Conservation (phyloP, 2,888 invertebrate genomes). For the Melipona bicolor region DNA sequence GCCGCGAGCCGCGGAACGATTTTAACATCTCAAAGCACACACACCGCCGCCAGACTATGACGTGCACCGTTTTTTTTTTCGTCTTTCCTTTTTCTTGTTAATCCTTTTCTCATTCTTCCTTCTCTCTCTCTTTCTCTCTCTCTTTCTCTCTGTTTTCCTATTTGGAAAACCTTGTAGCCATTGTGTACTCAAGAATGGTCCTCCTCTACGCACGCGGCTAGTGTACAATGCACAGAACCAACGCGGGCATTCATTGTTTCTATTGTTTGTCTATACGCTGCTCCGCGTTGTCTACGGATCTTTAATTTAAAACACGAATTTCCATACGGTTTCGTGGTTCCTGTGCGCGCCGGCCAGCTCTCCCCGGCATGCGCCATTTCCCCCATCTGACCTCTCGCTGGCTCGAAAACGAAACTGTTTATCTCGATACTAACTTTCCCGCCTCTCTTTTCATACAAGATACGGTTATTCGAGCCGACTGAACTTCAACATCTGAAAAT, state of each 20-base stretch:
- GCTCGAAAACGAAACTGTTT: conserved; percentile 29
- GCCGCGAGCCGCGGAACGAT: conserved; percentile 66
- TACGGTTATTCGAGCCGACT: background rate
- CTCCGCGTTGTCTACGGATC: conserved; percentile 55
- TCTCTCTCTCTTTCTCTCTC: background rate
- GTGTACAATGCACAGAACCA: conserved; percentile 55
- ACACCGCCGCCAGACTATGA: conserved; percentile 52
- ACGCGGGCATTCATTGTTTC: conserved; percentile 65
- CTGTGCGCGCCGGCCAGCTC: conserved; percentile 6
- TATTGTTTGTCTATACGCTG: conserved; percentile 70
- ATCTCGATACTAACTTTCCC: background rate
- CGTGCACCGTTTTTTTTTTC: conserved; percentile 29
- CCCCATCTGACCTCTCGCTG: background rate
- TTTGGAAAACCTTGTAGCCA: conserved; percentile 71
- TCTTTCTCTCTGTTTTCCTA: conserved; percentile 37
- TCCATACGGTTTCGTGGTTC: conserved; percentile 62
- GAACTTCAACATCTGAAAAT: background rate
- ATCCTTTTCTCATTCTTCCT: background rate
- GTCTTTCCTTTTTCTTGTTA: background rate
- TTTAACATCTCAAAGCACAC: conserved; percentile 72
- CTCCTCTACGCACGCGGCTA: conserved; percentile 56
- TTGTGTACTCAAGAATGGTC: conserved; percentile 70
- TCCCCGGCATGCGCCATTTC: conserved; percentile 13
- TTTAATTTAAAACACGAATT: conserved; percentile 68
- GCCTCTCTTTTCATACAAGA: background rate